Percentiles rank a stretch among this genome's conserved stretches.
Evolutionary conservation across 2,888 invertebrate genomes (phyloP).

Genomic region (Eubasilissa splendida): DNA sequence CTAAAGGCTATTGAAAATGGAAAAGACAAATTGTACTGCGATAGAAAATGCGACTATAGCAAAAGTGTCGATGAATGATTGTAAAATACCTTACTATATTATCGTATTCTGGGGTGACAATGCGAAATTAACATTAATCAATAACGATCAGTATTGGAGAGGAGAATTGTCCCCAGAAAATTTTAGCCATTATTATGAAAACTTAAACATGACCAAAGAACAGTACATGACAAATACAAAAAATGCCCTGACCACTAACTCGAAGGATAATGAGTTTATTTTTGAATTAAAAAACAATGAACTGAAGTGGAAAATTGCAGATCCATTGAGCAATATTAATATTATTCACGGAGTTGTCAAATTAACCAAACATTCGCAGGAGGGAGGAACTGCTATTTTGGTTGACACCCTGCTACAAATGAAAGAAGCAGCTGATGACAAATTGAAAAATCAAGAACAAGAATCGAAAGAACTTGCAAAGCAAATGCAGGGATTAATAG

Average conservation of each 20-base stretch:
- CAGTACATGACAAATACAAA: slow-evolving; percentile 45
- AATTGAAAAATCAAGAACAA: slow-evolving; percentile 43
- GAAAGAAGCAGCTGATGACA: slow-evolving; percentile 38
- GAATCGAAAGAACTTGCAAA: slow-evolving; percentile 42
- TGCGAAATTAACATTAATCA: slow-evolving; percentile 40
- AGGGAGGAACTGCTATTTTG: slow-evolving; percentile 47
- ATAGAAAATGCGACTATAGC: slow-evolving; percentile 40
- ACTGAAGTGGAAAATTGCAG: slow-evolving; percentile 43
- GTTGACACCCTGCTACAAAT: slow-evolving; percentile 44
- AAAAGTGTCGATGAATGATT: slow-evolving; percentile 40
- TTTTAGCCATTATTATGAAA: slow-evolving; percentile 44
- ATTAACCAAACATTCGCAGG: slow-evolving; percentile 33
- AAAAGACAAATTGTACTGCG: background rate
- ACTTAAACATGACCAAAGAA: slow-evolving; percentile 43
- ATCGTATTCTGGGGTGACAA: slow-evolving; percentile 46
- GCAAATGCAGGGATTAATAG: slow-evolving; percentile 22
- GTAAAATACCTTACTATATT: slow-evolving; percentile 23
- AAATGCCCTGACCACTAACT: slow-evolving; percentile 37
- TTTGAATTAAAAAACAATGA: slow-evolving; percentile 38
- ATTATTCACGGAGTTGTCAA: slow-evolving; percentile 46
- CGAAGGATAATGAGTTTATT: slow-evolving; percentile 12
- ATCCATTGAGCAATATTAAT: slow-evolving; percentile 12
- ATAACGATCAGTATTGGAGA: slow-evolving; percentile 51
- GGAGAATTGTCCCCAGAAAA: slow-evolving; percentile 41
- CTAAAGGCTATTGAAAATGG: slow-evolving; percentile 1